A percentile compares a stretch with the other conserved stretches of the same genome.
phyloP scores from a whole-genome alignment of 2,888 invertebrate genomes.

The Athrips mouffetella region DNA sequence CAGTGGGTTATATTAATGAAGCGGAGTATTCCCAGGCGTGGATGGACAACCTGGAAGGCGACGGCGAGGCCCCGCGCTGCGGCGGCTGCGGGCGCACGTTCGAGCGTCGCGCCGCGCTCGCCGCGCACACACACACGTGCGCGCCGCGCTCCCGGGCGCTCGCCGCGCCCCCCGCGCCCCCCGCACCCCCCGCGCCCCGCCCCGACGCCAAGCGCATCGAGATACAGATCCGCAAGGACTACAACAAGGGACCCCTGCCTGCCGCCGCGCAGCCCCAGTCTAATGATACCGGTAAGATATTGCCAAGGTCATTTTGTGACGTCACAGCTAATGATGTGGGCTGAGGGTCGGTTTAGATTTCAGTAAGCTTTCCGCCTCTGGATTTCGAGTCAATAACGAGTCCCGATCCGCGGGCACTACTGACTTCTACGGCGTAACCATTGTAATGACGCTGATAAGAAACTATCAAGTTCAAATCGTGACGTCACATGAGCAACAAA shows the following conservation, averaged over 20 bases:
- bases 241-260: conserved; percentile 53
- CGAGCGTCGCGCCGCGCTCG: conserved; percentile 84
- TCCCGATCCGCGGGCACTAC: too few relatives aligned
- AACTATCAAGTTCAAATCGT: too few relatives aligned
- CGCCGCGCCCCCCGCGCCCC: too few relatives aligned
- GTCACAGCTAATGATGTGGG: not conserved
- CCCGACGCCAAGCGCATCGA: conserved; percentile 55
- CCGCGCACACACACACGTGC: conserved; percentile 84
- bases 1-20: not conserved
- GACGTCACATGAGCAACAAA: too few relatives aligned
- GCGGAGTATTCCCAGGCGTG: conserved; percentile 59
- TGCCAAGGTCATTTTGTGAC: not conserved
- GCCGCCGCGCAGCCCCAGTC: conserved; percentile 6
- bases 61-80: conserved; percentile 79
- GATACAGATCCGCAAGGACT: conserved; percentile 69
- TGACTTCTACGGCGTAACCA: too few relatives aligned
- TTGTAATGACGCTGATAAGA: too few relatives aligned
- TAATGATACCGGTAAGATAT: not conserved
- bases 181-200: conserved; percentile 43
- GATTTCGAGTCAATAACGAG: too few relatives aligned
- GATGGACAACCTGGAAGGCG: conserved; percentile 82
- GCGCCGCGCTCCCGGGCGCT: conserved; percentile 66
- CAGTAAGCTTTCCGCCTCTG: too few relatives aligned
- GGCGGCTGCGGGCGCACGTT: conserved; percentile 85
- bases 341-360: too few relatives aligned